phyloP scores from a whole-genome alignment of 2,888 invertebrate species.

The Gonocerus acuteangulatus region DNA sequence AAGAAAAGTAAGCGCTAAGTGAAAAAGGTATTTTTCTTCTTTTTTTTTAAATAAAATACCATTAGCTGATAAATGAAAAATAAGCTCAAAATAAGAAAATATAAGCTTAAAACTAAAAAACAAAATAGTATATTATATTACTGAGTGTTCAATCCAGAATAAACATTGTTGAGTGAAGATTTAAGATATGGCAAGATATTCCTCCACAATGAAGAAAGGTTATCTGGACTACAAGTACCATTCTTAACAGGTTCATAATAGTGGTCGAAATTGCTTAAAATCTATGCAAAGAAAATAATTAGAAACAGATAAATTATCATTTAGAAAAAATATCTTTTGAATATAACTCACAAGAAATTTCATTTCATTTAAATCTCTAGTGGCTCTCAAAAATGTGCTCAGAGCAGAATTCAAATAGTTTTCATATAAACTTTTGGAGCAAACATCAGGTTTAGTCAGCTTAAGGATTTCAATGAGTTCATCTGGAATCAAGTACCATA shows the following conservation, averaged over 20 bases:
- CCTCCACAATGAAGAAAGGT: constrained; percentile 68
- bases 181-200: constrained; percentile 69
- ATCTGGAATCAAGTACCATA: constrained; percentile 42
- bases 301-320: constrained; percentile 8
- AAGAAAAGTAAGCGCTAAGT: no score
- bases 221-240: constrained; percentile 54
- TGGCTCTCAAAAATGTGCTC: constrained; percentile 74
- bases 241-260: constrained; percentile 71
- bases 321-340: no score
- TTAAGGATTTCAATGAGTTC: constrained; percentile 46
- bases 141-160: constrained; percentile 50
- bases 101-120: no score
- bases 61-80: no score
- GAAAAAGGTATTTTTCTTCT: no score
- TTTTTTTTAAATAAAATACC: no score
- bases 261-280: constrained; percentile 52
- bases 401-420: constrained; percentile 76
- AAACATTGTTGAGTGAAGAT: constrained; percentile 66
- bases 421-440: constrained; percentile 55
- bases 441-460: constrained; percentile 42
- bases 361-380: constrained; percentile 77
- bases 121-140: no score
- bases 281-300: constrained; percentile 39
- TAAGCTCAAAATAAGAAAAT: no score
- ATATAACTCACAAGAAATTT: constrained; percentile 70